A percentile compares a stretch with the other conserved stretches of the same genome.
These are phyloP conservation scores for Chaetodon trifasciatus DNA, from an alignment of 2,797 vertebrate genomes.

Conservation along the genomic window DNA sequence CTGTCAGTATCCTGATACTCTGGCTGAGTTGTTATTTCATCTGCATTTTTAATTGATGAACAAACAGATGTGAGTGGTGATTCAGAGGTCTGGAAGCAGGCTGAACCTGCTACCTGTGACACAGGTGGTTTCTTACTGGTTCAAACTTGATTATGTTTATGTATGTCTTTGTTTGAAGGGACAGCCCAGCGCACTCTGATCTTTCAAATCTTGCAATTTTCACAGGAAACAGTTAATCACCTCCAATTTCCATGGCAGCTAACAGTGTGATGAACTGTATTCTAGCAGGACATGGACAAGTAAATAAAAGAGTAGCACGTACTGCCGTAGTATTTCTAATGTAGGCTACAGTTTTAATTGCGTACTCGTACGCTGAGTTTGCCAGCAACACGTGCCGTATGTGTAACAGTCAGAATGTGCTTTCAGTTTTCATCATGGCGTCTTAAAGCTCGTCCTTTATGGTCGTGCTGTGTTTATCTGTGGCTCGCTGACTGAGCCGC, in stretches of 20 bases:
- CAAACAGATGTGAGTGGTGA: neutral
- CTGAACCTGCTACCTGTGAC: neutral
- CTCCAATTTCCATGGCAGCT: neutral
- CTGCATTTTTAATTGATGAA: neutral
- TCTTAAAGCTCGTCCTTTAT: constrained; percentile 25
- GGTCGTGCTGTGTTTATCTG: constrained; percentile 12
- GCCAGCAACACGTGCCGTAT: neutral
- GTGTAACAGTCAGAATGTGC: neutral
- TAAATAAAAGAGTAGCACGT: neutral
- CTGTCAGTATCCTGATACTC: neutral
- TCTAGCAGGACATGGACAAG: neutral
- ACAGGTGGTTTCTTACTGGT: neutral
- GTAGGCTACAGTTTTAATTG: neutral
- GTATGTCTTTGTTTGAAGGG: neutral
- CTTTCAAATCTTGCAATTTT: neutral
- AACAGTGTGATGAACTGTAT: too few species aligned
- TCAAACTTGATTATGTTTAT: too few species aligned
- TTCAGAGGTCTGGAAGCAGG: neutral
- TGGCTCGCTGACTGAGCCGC: neutral
- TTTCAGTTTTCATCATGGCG: neutral
- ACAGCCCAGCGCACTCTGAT: neutral
- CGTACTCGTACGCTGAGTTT: neutral
- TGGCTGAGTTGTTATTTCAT: neutral
- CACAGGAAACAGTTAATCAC: neutral
- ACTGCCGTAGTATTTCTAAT: neutral